A percentile compares a stretch with the other conserved stretches of the same genome.
Evolutionary conservation across 2,888 invertebrate genomes (phyloP).

Genomic region (Tinea trinotella): DNA sequence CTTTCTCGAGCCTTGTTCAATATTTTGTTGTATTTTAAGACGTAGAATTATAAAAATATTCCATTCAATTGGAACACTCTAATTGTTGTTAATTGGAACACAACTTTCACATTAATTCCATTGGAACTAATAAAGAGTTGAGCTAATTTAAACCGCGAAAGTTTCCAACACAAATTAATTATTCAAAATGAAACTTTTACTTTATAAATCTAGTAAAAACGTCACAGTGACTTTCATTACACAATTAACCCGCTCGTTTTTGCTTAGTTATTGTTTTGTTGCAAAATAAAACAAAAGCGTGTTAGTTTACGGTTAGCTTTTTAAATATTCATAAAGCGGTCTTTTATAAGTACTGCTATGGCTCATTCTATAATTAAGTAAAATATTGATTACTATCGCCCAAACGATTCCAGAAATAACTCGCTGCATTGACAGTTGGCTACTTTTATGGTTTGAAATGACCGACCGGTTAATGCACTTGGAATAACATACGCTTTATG

Average conservation of each 20-base stretch:
- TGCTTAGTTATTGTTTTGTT: too few species aligned
- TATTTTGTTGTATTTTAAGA: too few species aligned
- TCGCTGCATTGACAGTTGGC: not conserved
- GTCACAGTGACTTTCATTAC: too few species aligned
- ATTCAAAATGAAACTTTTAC: not conserved
- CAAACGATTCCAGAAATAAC: not conserved
- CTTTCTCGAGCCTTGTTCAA: too few species aligned
- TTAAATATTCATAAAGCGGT: too few species aligned
- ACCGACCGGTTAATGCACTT: slow-evolving; percentile 1
- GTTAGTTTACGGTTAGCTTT: too few species aligned
- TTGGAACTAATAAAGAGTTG: not conserved
- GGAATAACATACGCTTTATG: not conserved
- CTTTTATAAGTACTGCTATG: too few species aligned
- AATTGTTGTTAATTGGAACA: slow-evolving; percentile 3
- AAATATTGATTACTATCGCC: not conserved
- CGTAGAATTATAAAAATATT: too few species aligned
- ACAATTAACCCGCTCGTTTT: too few species aligned
- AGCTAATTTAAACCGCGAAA: not conserved
- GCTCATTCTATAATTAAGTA: not conserved
- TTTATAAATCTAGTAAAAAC: not conserved
- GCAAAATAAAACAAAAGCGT: too few species aligned
- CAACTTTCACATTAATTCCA: not conserved
- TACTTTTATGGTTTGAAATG: not conserved
- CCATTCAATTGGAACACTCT: not conserved
- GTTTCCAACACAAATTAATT: not conserved